A percentile compares a stretch with the other conserved stretches of the same genome.
phyloP scores from a whole-genome alignment of 2,113 vertebrate species.

The Sinocyclocheilus anophthalmus region DNA sequence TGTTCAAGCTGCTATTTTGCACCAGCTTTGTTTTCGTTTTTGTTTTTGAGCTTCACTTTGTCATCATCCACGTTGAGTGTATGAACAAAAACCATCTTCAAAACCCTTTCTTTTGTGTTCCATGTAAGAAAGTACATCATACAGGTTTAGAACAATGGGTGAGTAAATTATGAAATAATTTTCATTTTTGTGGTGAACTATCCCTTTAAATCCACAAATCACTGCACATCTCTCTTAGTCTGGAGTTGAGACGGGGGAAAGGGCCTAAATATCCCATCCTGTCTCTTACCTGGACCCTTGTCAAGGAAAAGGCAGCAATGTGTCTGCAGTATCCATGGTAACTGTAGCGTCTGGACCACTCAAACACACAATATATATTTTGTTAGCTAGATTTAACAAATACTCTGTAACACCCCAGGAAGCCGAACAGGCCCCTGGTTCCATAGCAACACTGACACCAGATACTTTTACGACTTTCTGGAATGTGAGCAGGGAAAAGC shows the following conservation, averaged over 20 bases:
- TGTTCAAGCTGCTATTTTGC: no score
- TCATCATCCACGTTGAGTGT: not conserved
- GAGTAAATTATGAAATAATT: not conserved
- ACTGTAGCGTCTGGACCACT: no score
- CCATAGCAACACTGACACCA: no score
- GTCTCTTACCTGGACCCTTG: constrained; percentile 75
- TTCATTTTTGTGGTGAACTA: not conserved
- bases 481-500: no score
- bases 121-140: not conserved
- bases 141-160: not conserved
- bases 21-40: not conserved
- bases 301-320: constrained; percentile 78
- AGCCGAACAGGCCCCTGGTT: no score
- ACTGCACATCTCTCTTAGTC: not conserved
- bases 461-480: no score
- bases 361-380: no score
- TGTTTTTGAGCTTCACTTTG: not conserved
- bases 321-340: constrained; percentile 78
- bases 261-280: constrained; percentile 29
- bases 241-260: not conserved
- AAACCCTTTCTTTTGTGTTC: not conserved
- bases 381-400: no score
- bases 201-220: constrained; percentile 23
- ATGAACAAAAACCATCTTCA: not conserved
- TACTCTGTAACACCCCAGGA: no score